Conservation (phyloP, 2,888 invertebrate species). For the Gandaritis pyraliata region DNA sequence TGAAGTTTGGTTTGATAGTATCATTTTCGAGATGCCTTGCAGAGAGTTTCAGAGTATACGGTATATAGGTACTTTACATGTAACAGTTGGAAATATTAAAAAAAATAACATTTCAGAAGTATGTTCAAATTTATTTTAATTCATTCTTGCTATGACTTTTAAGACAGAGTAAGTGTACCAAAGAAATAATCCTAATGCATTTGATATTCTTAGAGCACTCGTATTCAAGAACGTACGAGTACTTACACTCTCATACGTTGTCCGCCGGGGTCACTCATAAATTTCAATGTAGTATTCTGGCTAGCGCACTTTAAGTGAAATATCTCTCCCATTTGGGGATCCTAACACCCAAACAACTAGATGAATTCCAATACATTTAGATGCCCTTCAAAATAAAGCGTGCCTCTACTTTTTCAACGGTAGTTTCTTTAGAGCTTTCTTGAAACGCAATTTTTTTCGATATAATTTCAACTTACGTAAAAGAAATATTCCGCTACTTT, state of each 20-base stretch:
- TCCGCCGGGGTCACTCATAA: constrained; percentile 73
- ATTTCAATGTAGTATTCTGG: constrained; percentile 76
- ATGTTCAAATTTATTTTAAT: too few relatives aligned
- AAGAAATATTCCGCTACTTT: too few relatives aligned
- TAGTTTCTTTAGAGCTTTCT: neutral
- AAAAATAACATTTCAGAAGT: too few relatives aligned
- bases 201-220: constrained; percentile 63
- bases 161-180: neutral
- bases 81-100: too few relatives aligned
- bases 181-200: constrained; percentile 57
- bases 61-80: too few relatives aligned
- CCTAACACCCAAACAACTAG: constrained; percentile 67
- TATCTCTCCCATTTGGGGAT: constrained; percentile 73
- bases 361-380: constrained; percentile 69
- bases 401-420: constrained; percentile 33
- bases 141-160: neutral
- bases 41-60: too few relatives aligned
- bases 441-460: neutral
- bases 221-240: constrained; percentile 60
- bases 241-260: constrained; percentile 61
- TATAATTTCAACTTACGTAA: neutral
- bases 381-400: constrained; percentile 52
- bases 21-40: too few relatives aligned
- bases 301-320: constrained; percentile 75
- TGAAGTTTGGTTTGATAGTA: too few relatives aligned